A percentile compares a stretch with the other conserved stretches of the same genome.
phyloP scores from a whole-genome alignment of 2,797 vertebrate genomes.

The Podargus strigoides region DNA sequence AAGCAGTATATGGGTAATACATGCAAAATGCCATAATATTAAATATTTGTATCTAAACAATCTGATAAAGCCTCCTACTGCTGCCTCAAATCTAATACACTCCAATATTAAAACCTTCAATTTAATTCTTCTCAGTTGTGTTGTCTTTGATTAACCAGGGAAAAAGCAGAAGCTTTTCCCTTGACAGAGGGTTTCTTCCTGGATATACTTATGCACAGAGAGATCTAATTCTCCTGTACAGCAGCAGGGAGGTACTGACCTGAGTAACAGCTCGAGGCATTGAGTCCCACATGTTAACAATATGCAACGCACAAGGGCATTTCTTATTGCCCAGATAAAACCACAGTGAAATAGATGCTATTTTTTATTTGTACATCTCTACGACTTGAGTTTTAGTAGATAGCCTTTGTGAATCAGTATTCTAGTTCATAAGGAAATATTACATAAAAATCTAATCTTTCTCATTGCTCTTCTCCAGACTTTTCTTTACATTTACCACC shows the following conservation, averaged over 20 bases:
- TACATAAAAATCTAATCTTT: neutral
- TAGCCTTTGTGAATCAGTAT: neutral
- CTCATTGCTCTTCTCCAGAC: neutral
- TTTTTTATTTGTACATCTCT: neutral
- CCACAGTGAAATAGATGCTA: neutral
- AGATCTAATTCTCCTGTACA: conserved; percentile 15
- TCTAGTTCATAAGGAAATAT: neutral
- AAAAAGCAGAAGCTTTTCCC: conserved; percentile 16
- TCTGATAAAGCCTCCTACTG: conserved; percentile 42
- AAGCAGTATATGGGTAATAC: neutral
- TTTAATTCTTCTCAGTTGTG: conserved; percentile 51
- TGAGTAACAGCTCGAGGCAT: neutral
- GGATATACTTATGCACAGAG: neutral
- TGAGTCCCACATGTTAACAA: conserved; percentile 42
- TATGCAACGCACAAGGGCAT: neutral
- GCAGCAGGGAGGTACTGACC: neutral
- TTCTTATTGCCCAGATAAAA: neutral
- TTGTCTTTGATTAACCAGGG: conserved; percentile 61
- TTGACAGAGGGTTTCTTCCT: neutral
- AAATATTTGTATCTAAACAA: conserved; percentile 31
- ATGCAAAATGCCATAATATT: conserved; percentile 23
- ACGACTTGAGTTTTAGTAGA: neutral
- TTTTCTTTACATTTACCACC: neutral
- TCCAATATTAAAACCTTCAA: conserved; percentile 44
- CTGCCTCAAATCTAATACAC: conserved; percentile 32